Conservation (phyloP, 35 echinoderm and acorn worm species). For the Stichopus chloronotus region DNA sequence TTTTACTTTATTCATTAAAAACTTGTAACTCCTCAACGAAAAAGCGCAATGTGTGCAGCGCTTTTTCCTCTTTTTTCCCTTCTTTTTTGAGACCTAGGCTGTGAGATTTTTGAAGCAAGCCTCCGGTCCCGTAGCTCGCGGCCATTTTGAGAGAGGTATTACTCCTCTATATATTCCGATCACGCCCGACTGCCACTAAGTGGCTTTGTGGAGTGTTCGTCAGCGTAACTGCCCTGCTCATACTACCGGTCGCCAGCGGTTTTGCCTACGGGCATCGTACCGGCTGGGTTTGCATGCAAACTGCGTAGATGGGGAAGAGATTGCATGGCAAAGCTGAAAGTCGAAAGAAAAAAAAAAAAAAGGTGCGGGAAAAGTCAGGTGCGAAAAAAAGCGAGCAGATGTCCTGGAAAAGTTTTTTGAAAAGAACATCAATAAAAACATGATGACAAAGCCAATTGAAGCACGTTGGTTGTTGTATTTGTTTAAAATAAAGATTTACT, state of each 20-base stretch:
- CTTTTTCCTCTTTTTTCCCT: no score
- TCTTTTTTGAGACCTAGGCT: conserved; percentile 2
- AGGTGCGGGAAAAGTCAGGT: neutral
- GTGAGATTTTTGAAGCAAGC: conserved; percentile 2
- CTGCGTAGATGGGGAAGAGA: conserved; percentile 28
- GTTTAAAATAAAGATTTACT: conserved; percentile 22
- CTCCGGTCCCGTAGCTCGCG: conserved; percentile 39
- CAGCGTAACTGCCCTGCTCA: conserved; percentile 45
- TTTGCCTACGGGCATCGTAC: conserved; percentile 31
- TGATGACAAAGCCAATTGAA: conserved; percentile 40
- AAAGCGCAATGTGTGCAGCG: neutral
- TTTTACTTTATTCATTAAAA: conserved; percentile 14
- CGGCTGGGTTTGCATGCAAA: conserved; percentile 45
- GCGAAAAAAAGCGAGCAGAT: conserved; percentile 18
- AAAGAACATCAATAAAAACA: conserved; percentile 48
- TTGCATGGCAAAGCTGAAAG: conserved; percentile 17
- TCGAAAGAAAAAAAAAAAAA: neutral
- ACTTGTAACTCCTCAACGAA: conserved; percentile 10
- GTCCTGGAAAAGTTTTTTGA: neutral
- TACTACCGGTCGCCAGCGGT: conserved; percentile 41
- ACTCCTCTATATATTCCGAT: conserved; percentile 42
- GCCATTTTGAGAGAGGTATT: conserved; percentile 19
- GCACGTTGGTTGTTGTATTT: conserved; percentile 9
- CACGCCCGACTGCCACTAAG: conserved; percentile 41
- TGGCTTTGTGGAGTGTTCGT: conserved; percentile 49